A percentile compares a stretch with the other conserved stretches of the same genome.
Conservation (phyloP, 2,113 vertebrate species). For the Platichthys flesus region DNA sequence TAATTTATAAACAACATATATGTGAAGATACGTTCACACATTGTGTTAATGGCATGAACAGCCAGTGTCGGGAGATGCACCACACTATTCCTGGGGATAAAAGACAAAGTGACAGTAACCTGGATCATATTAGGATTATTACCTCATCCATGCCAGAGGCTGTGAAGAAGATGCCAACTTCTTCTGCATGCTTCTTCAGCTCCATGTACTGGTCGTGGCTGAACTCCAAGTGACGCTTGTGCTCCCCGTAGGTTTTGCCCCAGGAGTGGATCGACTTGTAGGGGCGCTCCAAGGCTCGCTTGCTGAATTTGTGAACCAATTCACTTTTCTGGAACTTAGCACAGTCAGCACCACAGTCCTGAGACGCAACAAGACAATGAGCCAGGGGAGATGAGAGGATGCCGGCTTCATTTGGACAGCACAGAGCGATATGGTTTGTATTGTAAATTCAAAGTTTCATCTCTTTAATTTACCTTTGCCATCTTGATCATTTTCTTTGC, state of each 20-base stretch:
- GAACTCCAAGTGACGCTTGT: slow-evolving; percentile 95
- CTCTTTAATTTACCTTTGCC: slow-evolving; percentile 84
- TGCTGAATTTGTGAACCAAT: slow-evolving; percentile 93
- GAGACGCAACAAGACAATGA: neutral
- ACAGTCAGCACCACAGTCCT: slow-evolving; percentile 96
- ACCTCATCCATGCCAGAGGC: slow-evolving; percentile 99
- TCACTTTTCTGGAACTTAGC: slow-evolving; percentile 99
- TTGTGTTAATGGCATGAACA: neutral
- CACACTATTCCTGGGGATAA: too few relatives aligned
- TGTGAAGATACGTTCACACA: neutral
- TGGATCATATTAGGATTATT: slow-evolving; percentile 23
- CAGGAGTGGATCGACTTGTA: slow-evolving; percentile 92
- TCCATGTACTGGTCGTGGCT: slow-evolving; percentile 92
- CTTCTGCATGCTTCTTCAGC: slow-evolving; percentile 88
- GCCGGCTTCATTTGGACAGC: neutral
- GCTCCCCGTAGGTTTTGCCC: slow-evolving; percentile 93
- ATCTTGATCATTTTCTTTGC: slow-evolving; percentile 92
- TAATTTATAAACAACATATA: too few relatives aligned
- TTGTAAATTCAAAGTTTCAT: neutral
- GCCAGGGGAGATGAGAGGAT: neutral
- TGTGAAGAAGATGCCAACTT: slow-evolving; percentile 95
- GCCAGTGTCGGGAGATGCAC: neutral
- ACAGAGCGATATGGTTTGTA: neutral
- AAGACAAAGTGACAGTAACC: neutral
- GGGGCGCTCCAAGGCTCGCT: slow-evolving; percentile 86